Conservation (phyloP, 35 echinoderm and acorn worm species). For the Eucidaris tribuloides region DNA sequence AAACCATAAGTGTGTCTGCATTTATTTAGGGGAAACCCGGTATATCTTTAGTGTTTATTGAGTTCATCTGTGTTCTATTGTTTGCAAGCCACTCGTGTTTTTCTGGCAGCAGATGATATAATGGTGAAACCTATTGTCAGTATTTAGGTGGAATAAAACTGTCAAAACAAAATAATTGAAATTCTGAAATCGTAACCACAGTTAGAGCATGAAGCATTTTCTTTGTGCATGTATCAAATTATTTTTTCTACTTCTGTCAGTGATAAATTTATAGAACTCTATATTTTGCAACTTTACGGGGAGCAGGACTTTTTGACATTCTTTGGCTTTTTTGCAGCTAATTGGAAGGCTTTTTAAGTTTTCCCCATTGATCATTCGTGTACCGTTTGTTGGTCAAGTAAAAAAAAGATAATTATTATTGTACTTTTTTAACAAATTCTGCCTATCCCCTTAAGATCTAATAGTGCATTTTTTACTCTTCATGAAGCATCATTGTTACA, state of each 20-base stretch:
- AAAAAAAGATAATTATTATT: not conserved
- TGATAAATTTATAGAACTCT: not conserved
- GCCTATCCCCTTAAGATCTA: not conserved
- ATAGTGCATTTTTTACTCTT: conserved; percentile 1
- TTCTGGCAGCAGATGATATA: too few species aligned
- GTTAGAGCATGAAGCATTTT: not conserved
- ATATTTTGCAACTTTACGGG: not conserved
- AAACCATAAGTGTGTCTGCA: too few species aligned
- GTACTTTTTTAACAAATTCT: not conserved
- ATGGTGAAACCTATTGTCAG: too few species aligned
- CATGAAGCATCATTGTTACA: not conserved
- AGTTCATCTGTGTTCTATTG: too few species aligned
- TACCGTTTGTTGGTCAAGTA: conserved; percentile 10
- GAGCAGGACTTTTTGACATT: too few species aligned
- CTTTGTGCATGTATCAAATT: conserved; percentile 5
- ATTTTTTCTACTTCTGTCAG: conserved; percentile 4
- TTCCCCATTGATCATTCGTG: too few species aligned
- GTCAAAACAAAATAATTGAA: too few species aligned
- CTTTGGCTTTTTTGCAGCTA: not conserved
- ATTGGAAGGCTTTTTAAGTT: not conserved
- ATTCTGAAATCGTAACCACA: not conserved
- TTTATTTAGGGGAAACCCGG: too few species aligned
- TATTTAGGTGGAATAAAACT: too few species aligned
- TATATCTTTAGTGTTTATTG: too few species aligned
- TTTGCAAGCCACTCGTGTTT: too few species aligned